A percentile compares a stretch with the other conserved stretches of the same genome.
Conservation (phyloP, 2,797 vertebrate genomes). For the Helarctos malayanus region DNA sequence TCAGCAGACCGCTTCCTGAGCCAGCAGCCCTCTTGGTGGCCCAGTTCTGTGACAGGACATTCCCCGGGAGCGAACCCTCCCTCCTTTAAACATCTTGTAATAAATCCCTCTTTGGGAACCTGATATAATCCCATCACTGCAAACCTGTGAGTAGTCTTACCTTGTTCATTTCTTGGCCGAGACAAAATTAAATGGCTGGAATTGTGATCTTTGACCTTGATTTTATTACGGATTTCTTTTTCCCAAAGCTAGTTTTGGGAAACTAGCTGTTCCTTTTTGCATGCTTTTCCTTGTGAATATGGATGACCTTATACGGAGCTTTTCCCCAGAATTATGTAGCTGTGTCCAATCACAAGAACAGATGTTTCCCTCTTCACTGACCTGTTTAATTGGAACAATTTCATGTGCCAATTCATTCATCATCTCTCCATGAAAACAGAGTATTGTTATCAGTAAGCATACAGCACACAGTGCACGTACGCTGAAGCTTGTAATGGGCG, state of each 20-base stretch:
- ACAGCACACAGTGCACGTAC: neutral
- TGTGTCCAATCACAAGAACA: neutral
- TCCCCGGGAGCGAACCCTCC: neutral
- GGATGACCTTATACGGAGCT: neutral
- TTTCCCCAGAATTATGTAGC: neutral
- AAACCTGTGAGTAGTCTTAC: neutral
- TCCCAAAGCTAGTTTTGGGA: conserved; percentile 18
- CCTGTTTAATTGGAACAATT: neutral
- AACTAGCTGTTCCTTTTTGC: neutral
- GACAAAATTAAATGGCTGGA: conserved; percentile 5
- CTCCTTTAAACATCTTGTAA: neutral
- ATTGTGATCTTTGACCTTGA: conserved; percentile 18
- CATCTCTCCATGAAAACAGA: neutral
- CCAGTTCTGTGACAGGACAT: neutral
- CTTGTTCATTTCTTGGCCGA: neutral
- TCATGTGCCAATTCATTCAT: neutral
- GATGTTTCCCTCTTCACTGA: neutral
- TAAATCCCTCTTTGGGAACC: neutral
- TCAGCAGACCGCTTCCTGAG: neutral
- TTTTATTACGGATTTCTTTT: conserved; percentile 16
- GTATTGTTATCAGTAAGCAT: neutral
- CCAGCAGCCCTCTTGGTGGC: neutral
- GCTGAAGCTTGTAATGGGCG: neutral
- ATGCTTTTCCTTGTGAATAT: neutral
- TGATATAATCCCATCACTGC: neutral